These are phyloP conservation scores for Microctenopoma steveboyesi DNA, from an alignment of 2,797 vertebrate species.

Conservation along the genomic window DNA sequence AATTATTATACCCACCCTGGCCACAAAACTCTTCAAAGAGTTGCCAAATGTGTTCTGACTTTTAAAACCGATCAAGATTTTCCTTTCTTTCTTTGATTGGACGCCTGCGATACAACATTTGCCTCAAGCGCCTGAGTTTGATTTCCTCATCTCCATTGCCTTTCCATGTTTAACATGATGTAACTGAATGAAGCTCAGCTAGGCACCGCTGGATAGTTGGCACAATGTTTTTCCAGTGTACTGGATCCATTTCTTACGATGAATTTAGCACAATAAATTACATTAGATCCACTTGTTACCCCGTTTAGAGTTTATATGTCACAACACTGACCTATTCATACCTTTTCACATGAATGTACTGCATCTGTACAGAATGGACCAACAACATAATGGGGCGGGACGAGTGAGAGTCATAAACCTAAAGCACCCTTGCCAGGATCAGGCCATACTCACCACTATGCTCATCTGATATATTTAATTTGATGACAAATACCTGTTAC, in stretches of 20 bases:
- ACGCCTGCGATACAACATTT: constrained; percentile 8
- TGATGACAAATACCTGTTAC: neutral
- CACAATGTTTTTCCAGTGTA: neutral
- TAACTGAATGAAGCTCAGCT: neutral
- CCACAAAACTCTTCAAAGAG: neutral
- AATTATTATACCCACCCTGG: constrained; percentile 16
- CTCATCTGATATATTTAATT: neutral
- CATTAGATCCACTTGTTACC: neutral
- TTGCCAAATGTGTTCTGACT: constrained; percentile 8
- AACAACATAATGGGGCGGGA: too few relatives aligned
- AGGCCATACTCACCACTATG: too few relatives aligned
- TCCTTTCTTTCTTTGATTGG: constrained; percentile 13
- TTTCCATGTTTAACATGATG: neutral
- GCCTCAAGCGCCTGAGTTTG: neutral
- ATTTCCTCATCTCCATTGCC: neutral
- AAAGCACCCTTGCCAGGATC: too few relatives aligned
- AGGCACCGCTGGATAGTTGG: neutral
- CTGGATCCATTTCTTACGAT: neutral
- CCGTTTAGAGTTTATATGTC: neutral
- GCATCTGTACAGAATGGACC: too few relatives aligned
- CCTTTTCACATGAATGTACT: neutral
- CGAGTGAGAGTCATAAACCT: too few relatives aligned
- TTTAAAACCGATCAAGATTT: constrained; percentile 12
- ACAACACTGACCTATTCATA: neutral
- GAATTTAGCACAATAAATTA: neutral